Percentiles rank a stretch among this genome's conserved stretches.
These are phyloP conservation scores for Isurus oxyrinchus DNA, from an alignment of 2,113 vertebrate species.

Conservation along the genomic window DNA sequence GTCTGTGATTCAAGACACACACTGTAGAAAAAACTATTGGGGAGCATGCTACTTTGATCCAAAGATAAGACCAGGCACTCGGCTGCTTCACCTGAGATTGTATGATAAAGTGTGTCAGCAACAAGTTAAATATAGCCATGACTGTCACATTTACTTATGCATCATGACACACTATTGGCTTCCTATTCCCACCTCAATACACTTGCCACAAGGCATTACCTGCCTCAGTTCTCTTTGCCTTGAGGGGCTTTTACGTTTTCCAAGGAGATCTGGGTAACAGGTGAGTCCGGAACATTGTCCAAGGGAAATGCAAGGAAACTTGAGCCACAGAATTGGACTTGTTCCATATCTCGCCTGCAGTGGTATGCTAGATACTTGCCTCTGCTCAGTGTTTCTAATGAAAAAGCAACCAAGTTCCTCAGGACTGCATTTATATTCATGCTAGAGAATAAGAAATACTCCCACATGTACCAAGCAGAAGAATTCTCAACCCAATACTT, in stretches of 20 bases:
- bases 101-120: not conserved
- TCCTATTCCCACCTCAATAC: not conserved
- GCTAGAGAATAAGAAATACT: not conserved
- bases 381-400: not conserved
- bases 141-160: not conserved
- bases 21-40: not conserved
- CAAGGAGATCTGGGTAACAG: not conserved
- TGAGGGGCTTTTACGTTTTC: not conserved
- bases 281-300: not conserved
- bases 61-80: not conserved
- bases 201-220: not conserved
- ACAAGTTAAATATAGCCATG: not conserved
- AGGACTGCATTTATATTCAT: not conserved
- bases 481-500: constrained; percentile 41
- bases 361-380: not conserved
- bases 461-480: not conserved
- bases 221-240: not conserved
- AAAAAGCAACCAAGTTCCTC: not conserved
- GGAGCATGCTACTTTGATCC: not conserved
- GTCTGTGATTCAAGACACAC: not conserved
- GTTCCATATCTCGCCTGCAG: not conserved
- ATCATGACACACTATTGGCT: not conserved
- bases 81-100: not conserved
- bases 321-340: not conserved
- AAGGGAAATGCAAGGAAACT: not conserved